Evolutionary conservation across 2,888 invertebrate species (phyloP), one percentile per base, ranked within the genome.

Genomic region (Ischnus inquisitorius): DNA sequence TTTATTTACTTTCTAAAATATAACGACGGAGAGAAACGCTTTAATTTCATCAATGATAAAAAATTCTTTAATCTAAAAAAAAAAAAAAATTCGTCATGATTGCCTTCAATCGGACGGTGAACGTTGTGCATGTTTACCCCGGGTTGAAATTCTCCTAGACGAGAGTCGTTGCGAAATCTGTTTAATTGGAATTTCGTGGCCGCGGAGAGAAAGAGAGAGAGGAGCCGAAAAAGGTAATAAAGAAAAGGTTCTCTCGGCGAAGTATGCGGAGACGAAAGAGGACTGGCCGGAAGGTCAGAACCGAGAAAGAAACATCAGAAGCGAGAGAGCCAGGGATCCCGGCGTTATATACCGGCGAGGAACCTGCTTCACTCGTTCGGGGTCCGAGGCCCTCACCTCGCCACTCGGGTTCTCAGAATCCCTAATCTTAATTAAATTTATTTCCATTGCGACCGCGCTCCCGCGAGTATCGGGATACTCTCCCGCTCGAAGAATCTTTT

Each of bases 381-480:
- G 60, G n/a, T 39, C 41, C 46, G 74, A 75, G 57, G 60, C 46
- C 69, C 1, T 60, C 46, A 57, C 74, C 74, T 72, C 65, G n/a
- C 74, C 72, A 51, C 72, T 39, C 51, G 51, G 76, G 84, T 93
- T 93, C 92, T 83, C 79, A 86, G 92, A 93, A 93, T 91, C 91
- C 89, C 91, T 92, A 93, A 92, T 92, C 92, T 91, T 91, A 93
- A 93, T 93, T 92, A 92, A 93, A 92, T 93, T 92, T 92, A 91
- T 92, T 90, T 90, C 90, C 89, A 89, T 90, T 89, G 88, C 89
- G 84, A 85, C 86, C 87, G 81, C 77, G 87, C 88, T 88, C 87
- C 87, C 87, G 85, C 86, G 85, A 83, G 84, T 88, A 89, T 88
- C 87, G 87, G 79, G 68, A 86, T 82, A 72, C 79, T 28, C 25